These are phyloP conservation scores for Xenopus borealis DNA, from an alignment of 2,113 vertebrate species.

Conservation along the genomic window DNA sequence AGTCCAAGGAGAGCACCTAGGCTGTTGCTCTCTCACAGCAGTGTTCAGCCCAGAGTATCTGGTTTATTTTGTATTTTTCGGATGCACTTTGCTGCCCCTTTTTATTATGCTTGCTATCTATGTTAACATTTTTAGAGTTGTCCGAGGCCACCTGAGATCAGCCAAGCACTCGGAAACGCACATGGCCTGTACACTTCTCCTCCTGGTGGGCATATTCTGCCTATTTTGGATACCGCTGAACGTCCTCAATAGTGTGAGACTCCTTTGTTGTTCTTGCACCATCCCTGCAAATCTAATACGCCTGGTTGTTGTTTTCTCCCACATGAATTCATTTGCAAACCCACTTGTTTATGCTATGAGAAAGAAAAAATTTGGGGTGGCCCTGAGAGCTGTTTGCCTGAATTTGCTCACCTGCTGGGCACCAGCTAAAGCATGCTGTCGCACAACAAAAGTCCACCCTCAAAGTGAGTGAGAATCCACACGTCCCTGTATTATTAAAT, in stretches of 20 bases:
- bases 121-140: constrained; percentile 53
- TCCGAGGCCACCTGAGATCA: constrained; percentile 37
- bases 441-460: constrained; percentile 33
- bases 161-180: constrained; percentile 46
- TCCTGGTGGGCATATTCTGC: constrained; percentile 68
- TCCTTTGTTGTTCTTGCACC: constrained; percentile 54
- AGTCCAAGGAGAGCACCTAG: constrained; percentile 65
- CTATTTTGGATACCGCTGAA: constrained; percentile 69
- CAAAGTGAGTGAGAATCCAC: not conserved
- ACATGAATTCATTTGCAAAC: constrained; percentile 67
- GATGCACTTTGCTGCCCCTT: constrained; percentile 62
- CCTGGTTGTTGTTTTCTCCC: constrained; percentile 58
- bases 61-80: constrained; percentile 63
- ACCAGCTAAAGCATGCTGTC: not conserved
- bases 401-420: constrained; percentile 11
- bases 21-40: constrained; percentile 60
- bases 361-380: constrained; percentile 42
- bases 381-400: constrained; percentile 43
- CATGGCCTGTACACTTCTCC: constrained; percentile 53
- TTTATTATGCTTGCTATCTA: constrained; percentile 61
- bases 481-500: too few species aligned
- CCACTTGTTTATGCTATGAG: constrained; percentile 64
- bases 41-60: constrained; percentile 62
- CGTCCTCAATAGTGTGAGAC: constrained; percentile 56
- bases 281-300: constrained; percentile 51